Percentiles rank a stretch among this genome's conserved stretches.
These are phyloP conservation scores for Rhyacophila brunnea DNA, from an alignment of 1,140 invertebrate species.

Conservation along the genomic window DNA sequence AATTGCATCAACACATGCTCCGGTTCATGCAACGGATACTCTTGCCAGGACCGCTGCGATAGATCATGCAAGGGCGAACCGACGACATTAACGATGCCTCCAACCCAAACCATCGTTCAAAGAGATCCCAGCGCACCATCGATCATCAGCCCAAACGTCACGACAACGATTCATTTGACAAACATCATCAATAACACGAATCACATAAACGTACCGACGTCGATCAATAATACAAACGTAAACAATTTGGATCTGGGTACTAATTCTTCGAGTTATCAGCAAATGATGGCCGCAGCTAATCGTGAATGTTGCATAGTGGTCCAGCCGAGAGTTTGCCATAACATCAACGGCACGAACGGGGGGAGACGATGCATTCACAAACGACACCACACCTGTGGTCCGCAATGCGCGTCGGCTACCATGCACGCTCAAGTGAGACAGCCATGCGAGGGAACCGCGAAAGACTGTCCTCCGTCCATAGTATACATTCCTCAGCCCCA, in stretches of 20 bases:
- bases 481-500: slow-evolving; percentile 30
- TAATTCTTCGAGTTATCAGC: slow-evolving; percentile 8
- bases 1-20: slow-evolving; percentile 12
- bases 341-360: not conserved
- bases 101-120: not conserved
- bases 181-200: slow-evolving; percentile 35
- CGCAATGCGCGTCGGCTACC: slow-evolving; percentile 19
- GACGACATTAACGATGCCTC: not conserved
- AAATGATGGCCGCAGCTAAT: not conserved
- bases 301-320: slow-evolving; percentile 30
- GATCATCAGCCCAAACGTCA: slow-evolving; percentile 26
- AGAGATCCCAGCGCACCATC: not conserved
- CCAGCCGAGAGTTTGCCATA: slow-evolving; percentile 29
- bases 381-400: slow-evolving; percentile 29
- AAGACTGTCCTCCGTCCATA: slow-evolving; percentile 15
- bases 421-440: slow-evolving; percentile 31
- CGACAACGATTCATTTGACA: slow-evolving; percentile 30
- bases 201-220: slow-evolving; percentile 28
- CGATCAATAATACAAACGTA: slow-evolving; percentile 32
- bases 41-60: slow-evolving; percentile 13
- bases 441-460: slow-evolving; percentile 15
- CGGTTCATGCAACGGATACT: not conserved
- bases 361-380: slow-evolving; percentile 21
- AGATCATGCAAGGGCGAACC: not conserved
- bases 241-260: slow-evolving; percentile 29